Conservation (phyloP, 2,797 vertebrate genomes). For the Pseudotriccus pelzelni region DNA sequence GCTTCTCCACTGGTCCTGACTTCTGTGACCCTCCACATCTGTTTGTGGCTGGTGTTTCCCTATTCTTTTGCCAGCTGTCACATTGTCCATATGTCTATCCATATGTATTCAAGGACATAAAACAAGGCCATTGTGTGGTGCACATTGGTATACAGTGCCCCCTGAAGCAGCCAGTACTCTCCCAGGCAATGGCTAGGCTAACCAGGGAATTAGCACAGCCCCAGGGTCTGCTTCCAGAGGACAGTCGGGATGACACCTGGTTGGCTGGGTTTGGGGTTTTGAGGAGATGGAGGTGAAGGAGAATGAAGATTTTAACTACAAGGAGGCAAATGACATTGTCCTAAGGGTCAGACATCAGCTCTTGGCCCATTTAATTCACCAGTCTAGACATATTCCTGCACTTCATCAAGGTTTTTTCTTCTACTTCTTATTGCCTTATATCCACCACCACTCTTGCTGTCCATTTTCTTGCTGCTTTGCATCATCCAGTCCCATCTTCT, state of each 20-base stretch:
- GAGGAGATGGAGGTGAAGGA: neutral
- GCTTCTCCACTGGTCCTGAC: neutral
- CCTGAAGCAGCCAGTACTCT: too few relatives aligned
- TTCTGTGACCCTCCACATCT: neutral
- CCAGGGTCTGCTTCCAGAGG: neutral
- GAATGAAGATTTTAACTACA: neutral
- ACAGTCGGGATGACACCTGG: neutral
- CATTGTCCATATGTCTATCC: neutral
- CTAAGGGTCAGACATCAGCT: neutral
- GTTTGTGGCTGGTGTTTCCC: neutral
- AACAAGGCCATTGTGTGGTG: neutral
- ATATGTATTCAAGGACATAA: neutral
- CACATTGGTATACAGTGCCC: neutral
- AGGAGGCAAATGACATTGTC: neutral
- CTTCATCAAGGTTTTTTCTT: neutral
- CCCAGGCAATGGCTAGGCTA: neutral
- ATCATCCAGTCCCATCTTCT: neutral
- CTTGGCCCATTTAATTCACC: neutral
- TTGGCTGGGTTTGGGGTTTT: neutral
- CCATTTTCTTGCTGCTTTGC: neutral
- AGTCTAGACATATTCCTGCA: neutral
- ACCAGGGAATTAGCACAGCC: neutral
- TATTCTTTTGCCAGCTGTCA: neutral
- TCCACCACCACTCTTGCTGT: neutral
- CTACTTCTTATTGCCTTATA: neutral